A percentile compares a stretch with the other conserved stretches of the same genome.
phyloP scores from a whole-genome alignment of 1,140 invertebrate genomes.

The Lethocerus indicus region DNA sequence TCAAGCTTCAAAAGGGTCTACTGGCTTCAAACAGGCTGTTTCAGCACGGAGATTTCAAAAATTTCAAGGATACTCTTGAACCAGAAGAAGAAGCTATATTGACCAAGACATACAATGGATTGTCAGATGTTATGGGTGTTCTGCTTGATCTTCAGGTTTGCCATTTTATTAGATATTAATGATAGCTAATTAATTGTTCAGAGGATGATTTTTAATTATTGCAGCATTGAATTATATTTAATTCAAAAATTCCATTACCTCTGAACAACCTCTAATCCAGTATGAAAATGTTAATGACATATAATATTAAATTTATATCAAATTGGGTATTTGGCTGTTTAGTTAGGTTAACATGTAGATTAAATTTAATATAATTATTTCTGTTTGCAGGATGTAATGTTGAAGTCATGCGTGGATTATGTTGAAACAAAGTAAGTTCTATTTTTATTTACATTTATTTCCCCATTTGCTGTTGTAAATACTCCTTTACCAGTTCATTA shows the following conservation, averaged over 20 bases:
- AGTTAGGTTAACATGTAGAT: no score
- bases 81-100: conserved; percentile 32
- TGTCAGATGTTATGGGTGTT: conserved; percentile 42
- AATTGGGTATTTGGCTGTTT: background rate
- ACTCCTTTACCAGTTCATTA: no score
- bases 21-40: conserved; percentile 59
- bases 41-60: conserved; percentile 32
- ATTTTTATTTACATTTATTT: no score
- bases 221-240: conserved; percentile 7
- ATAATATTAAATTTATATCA: background rate
- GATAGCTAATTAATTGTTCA: no score
- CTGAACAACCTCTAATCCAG: background rate
- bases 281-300: background rate
- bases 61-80: conserved; percentile 27
- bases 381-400: no score
- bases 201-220: no score
- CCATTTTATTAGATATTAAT: conserved; percentile 20
- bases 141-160: conserved; percentile 37
- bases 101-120: conserved; percentile 30
- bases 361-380: no score
- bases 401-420: no score
- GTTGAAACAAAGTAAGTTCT: no score
- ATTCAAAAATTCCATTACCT: background rate
- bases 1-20: conserved; percentile 67
- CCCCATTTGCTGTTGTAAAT: no score